A percentile compares a stretch with the other conserved stretches of the same genome.
These are phyloP conservation scores for Polydrusus pterygomalis DNA, from an alignment of 2,888 invertebrate species.

Conservation along the genomic window DNA sequence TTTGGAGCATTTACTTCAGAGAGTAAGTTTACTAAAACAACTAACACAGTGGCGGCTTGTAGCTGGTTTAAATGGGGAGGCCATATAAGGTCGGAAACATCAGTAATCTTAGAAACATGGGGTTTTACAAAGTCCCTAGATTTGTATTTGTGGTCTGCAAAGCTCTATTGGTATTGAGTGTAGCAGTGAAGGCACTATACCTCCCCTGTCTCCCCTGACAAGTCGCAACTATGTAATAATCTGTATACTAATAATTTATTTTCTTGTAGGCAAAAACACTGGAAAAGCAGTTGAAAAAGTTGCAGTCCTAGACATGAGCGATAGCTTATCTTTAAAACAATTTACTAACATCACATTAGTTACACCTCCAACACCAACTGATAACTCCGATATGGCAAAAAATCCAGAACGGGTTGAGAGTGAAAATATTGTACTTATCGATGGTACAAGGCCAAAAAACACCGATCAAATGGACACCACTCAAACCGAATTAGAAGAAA, in stretches of 20 bases:
- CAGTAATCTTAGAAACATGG: no score
- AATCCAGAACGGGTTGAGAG: not conserved
- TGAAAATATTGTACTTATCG: conserved; percentile 7
- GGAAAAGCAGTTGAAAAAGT: not conserved
- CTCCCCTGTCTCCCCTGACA: no score
- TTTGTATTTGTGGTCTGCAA: no score
- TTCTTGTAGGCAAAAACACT: not conserved
- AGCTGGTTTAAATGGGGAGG: no score
- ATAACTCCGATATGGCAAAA: not conserved
- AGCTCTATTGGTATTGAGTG: no score
- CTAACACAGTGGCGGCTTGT: no score
- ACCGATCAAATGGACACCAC: not conserved
- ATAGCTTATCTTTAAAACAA: not conserved
- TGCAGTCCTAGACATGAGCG: not conserved
- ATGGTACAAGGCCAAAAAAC: not conserved
- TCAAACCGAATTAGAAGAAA: not conserved
- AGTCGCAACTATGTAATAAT: no score
- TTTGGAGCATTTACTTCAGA: not conserved
- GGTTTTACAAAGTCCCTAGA: no score
- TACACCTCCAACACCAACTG: not conserved
- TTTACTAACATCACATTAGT: not conserved
- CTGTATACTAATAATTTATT: no score
- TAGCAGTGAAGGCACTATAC: no score
- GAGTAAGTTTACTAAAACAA: conserved; percentile 15
- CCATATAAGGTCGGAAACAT: no score